Conservation (phyloP, 2,113 vertebrate genomes). For the Poeciliopsis prolifica region DNA sequence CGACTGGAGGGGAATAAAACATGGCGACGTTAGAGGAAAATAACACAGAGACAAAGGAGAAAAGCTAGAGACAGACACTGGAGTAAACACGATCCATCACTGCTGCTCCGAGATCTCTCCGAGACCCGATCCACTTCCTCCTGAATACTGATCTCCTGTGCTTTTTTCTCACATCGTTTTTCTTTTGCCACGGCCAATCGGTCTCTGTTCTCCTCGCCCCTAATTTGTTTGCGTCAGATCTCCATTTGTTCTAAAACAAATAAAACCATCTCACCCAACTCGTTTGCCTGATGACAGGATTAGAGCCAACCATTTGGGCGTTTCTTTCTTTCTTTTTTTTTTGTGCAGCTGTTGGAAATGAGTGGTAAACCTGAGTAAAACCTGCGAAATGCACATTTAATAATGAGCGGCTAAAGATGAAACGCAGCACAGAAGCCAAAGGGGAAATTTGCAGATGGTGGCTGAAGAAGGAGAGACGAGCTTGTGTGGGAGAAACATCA, state of each 20-base stretch:
- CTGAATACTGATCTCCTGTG: conserved; percentile 38
- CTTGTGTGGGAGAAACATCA: not conserved
- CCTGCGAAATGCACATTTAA: not conserved
- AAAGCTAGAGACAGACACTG: conserved; percentile 25
- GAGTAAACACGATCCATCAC: conserved; percentile 76
- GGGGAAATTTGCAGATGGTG: conserved; percentile 10
- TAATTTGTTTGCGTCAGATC: not conserved
- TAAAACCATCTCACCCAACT: not conserved
- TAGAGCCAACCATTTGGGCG: not conserved
- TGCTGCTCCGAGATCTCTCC: conserved; percentile 21
- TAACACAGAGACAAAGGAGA: conserved; percentile 9
- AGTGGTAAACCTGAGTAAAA: not conserved
- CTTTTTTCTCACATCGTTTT: conserved; percentile 3
- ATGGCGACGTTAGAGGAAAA: conserved; percentile 9
- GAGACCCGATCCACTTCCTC: conserved; percentile 30
- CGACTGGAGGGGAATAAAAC: not conserved
- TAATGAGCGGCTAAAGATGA: not conserved
- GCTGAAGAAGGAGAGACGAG: not conserved
- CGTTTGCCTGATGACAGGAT: not conserved
- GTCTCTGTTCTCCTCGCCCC: not conserved
- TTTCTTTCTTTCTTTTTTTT: not conserved
- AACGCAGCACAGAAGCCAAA: not conserved
- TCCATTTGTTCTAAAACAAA: not conserved
- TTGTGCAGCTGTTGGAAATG: not conserved
- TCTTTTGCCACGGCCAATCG: not conserved